A percentile compares a stretch with the other conserved stretches of the same genome.
Conservation (phyloP, 2,797 vertebrate genomes). For the Thunnus albacares region DNA sequence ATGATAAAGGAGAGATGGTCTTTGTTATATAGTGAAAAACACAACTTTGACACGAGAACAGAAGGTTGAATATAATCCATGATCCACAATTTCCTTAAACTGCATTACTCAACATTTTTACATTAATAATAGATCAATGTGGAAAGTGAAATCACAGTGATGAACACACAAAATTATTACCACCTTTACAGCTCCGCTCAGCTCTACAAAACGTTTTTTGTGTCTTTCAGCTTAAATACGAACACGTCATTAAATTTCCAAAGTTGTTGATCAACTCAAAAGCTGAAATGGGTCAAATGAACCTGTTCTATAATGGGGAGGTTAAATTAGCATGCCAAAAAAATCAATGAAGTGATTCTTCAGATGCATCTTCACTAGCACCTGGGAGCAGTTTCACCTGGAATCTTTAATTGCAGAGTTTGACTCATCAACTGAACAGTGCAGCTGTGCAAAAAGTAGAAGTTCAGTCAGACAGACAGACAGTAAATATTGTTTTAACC, state of each 20-base stretch:
- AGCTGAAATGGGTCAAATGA: constrained; percentile 29
- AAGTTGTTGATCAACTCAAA: constrained; percentile 3
- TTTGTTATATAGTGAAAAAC: no score
- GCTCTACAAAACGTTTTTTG: no score
- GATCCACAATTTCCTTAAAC: no score
- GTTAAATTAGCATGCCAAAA: constrained; percentile 14
- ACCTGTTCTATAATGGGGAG: background rate
- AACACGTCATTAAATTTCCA: background rate
- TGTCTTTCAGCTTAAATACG: background rate
- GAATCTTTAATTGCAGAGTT: constrained; percentile 1
- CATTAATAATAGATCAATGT: no score
- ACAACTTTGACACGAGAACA: no score
- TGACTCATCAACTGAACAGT: constrained; percentile 22
- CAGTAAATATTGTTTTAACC: background rate
- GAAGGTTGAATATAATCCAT: no score
- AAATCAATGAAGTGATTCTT: constrained; percentile 6
- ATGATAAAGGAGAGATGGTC: no score
- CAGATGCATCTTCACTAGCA: constrained; percentile 25
- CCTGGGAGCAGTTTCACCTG: constrained; percentile 18
- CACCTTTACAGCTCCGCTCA: no score
- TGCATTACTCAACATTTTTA: no score
- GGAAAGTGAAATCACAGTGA: no score
- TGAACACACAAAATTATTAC: no score
- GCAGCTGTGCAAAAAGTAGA: constrained; percentile 23
- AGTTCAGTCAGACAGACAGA: background rate